Base-by-base conservation (phyloP, 2,113 vertebrate genomes). In the Odocoileus hemionus region DNA sequence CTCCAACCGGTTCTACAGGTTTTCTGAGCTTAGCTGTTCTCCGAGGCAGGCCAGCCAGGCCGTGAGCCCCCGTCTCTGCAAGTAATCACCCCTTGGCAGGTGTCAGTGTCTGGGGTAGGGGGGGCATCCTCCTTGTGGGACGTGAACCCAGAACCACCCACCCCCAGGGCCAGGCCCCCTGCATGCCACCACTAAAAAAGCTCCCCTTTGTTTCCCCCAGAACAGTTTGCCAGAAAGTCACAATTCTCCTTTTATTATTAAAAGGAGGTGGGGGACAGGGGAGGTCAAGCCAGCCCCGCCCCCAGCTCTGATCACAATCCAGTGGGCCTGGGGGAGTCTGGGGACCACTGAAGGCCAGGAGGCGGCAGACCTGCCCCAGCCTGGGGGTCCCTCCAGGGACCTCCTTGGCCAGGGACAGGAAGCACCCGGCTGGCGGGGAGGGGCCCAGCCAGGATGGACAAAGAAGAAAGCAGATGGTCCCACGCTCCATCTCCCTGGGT, bases 171-270 rank as follows among this genome's bases (percentile, higher is more conserved):
- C 60, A 90, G 83, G 28, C 61, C 82, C 64, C 91, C 33, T 30
- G 74, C 70, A 36, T 10, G 1, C 94, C 47, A 55, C 50, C 16
- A 8, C 11, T 5, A 52, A 39, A 94, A 76, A 95, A 95, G 94
- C 84, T 43, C 39, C 95, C 17, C 36, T 95, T 91, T 95, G 93
- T 94, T 50, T 60, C 60, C 67, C 58, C 13, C 5, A 1, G 11
- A 90, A 70, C 39, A 25, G 33, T 70, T 45, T 54, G 30, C 80
- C 94, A 95, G 76, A 67, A 95, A 95, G 60, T 79, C 79, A 96
- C 96, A 96, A 96, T 88, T 92, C 74, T 86, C 79, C 79, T 85
- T 92, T 95, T 39, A 91, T 84, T 94, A 96, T 64, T 70, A 60
- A 94, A 92, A 60, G 36, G n/a, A 39, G 67, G 67, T 74, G 67